These are phyloP conservation scores for Campaea margaritaria DNA, from an alignment of 2,888 invertebrate species.

Conservation along the genomic window DNA sequence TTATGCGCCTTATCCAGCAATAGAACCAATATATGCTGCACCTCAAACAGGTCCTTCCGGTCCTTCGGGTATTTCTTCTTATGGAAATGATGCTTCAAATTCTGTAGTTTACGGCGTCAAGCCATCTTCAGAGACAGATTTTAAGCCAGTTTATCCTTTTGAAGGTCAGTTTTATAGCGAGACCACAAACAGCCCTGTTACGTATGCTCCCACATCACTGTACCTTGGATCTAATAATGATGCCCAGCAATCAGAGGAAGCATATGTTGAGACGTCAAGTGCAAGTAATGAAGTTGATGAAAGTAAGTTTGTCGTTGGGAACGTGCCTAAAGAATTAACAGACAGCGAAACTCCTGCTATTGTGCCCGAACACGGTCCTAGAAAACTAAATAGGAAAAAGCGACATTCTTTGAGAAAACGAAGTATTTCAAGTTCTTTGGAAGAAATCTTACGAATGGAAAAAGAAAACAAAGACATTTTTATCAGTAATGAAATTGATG, in stretches of 20 bases:
- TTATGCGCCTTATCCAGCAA: conserved; percentile 70
- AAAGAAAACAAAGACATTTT: conserved; percentile 71
- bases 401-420: conserved; percentile 51
- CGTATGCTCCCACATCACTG: conserved; percentile 78
- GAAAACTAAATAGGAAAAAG: conserved; percentile 72
- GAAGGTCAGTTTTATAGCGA: conserved; percentile 75
- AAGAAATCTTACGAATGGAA: conserved; percentile 71
- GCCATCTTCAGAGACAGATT: conserved; percentile 73
- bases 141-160: conserved; percentile 79
- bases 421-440: conserved; percentile 69
- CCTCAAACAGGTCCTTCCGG: conserved; percentile 66
- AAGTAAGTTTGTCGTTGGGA: conserved; percentile 88
- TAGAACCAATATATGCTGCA: conserved; percentile 78
- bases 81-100: conserved; percentile 67
- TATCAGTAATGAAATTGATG: conserved; percentile 81
- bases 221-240: conserved; percentile 78
- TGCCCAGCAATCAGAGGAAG: conserved; percentile 62
- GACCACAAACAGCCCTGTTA: conserved; percentile 70
- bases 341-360: conserved; percentile 84
- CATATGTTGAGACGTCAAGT: conserved; percentile 62
- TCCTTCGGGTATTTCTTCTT: conserved; percentile 65
- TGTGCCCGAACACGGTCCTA: conserved; percentile 88
- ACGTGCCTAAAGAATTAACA: conserved; percentile 85
- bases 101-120: conserved; percentile 79
- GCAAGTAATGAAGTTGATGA: conserved; percentile 58